Evolutionary conservation across 2,113 vertebrate species (phyloP).

Genomic region (Romanogobio albipinnatus): DNA sequence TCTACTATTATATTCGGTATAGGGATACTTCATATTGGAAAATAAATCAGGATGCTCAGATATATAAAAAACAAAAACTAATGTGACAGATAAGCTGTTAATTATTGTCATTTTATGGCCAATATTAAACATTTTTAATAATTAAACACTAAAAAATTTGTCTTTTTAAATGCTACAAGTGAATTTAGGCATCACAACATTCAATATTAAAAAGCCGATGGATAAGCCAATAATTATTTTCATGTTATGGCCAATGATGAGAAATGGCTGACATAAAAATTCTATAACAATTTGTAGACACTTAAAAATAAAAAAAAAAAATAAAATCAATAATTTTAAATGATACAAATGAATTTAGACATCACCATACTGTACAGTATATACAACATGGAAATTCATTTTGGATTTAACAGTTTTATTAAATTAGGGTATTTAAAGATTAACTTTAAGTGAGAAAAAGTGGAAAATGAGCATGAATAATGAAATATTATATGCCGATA

Average conservation of each 20-base stretch:
- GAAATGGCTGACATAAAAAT: neutral
- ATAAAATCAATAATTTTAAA: neutral
- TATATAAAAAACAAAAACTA: neutral
- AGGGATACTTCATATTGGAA: neutral
- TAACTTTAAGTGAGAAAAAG: neutral
- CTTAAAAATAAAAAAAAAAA: neutral
- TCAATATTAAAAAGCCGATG: neutral
- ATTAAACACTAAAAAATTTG: no score
- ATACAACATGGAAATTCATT: neutral
- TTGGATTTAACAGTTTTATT: neutral
- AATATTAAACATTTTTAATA: no score
- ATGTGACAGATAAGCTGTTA: neutral
- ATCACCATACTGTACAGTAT: neutral
- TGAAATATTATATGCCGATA: neutral
- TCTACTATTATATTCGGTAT: neutral
- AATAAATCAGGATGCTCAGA: slow-evolving; percentile 3
- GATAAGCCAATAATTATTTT: neutral
- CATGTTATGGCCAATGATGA: neutral
- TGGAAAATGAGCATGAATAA: neutral
- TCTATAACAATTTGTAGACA: neutral
- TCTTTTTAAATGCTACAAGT: neutral
- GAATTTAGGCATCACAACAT: neutral
- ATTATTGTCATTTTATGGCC: no score
- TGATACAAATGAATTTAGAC: neutral
- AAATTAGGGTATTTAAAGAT: neutral